A percentile compares a stretch with the other conserved stretches of the same genome.
Evolutionary conservation across 2,797 vertebrate genomes (phyloP).

Genomic region (Acanthis flammea): DNA sequence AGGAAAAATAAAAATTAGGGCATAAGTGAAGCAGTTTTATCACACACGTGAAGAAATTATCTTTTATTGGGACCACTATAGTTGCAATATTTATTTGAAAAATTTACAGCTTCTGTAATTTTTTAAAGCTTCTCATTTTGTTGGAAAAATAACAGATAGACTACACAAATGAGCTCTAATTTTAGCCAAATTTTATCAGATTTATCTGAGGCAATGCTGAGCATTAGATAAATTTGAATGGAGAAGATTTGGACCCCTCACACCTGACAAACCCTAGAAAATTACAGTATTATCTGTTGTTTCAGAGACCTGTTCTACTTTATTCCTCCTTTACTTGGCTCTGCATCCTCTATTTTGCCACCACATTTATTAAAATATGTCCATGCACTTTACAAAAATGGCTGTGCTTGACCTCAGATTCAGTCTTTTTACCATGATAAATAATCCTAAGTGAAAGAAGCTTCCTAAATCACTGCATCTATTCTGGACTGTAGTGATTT

Average conservation of each 20-base stretch:
- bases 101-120: neutral
- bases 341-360: neutral
- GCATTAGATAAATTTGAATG: neutral
- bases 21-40: neutral
- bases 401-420: neutral
- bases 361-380: neutral
- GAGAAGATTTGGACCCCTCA: neutral
- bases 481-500: neutral
- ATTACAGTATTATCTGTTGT: neutral
- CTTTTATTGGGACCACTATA: neutral
- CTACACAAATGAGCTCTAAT: neutral
- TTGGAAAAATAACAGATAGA: neutral
- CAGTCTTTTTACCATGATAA: neutral
- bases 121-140: neutral
- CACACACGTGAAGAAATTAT: fast-evolving
- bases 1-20: neutral
- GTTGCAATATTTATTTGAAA: neutral
- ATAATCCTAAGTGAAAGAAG: neutral
- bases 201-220: neutral
- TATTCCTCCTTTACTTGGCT: neutral
- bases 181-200: neutral
- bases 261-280: neutral
- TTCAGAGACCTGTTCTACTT: neutral
- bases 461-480: neutral
- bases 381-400: neutral